Evolutionary conservation across 1,140 invertebrate genomes (phyloP), one percentile per base, ranked within the genome.

Genomic region (Hypothenemus hampei): DNA sequence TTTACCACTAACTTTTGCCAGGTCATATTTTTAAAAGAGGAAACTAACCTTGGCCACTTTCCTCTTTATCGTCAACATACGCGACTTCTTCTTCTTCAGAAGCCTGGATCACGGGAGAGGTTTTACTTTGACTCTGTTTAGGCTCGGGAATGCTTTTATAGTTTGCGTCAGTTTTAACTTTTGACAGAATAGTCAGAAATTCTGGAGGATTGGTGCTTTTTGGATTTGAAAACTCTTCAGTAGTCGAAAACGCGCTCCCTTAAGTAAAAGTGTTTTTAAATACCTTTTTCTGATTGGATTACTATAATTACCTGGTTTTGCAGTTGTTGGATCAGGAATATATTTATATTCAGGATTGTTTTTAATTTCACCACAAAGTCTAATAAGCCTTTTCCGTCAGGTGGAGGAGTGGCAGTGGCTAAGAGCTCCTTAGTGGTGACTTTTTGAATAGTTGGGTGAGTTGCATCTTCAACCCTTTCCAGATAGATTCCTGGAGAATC

Each of bases 111-210:
- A 54, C 49, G n/a, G 46, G 45, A 35, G 55, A 58, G 7, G 11
- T 24, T 23, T 50, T 60, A n/a, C 47, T 60, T 19, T 57, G 29
- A 13, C 35, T 47, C 39, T 61, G 61, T 19, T 62, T 60, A 8
- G 58, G 56, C 44, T 70, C 64, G 45, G 59, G 62, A 21, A 69
- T 67, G 13, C 53, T 16, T 52, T 64, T 65, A 43, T 71, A 71
- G 33, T 40, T 53, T n/a, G 47, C 41, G 50, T 60, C 59, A 4
- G 35, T 52, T 37, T 59, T 61, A 15, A 71, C 40, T 59, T 66
- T 67, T 0, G 58, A 43, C 37, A 71, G 49, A 44, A 71, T 59
- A 33, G 40, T 63, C 19, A 71, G 47, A 63, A 67, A 71, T 54
- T 66, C 64, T 6, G 68, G 65, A 5, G 63, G 59, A 6, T 48